These are phyloP conservation scores for Eupeodes latifasciatus DNA, from an alignment of 2,888 invertebrate genomes.

Conservation along the genomic window DNA sequence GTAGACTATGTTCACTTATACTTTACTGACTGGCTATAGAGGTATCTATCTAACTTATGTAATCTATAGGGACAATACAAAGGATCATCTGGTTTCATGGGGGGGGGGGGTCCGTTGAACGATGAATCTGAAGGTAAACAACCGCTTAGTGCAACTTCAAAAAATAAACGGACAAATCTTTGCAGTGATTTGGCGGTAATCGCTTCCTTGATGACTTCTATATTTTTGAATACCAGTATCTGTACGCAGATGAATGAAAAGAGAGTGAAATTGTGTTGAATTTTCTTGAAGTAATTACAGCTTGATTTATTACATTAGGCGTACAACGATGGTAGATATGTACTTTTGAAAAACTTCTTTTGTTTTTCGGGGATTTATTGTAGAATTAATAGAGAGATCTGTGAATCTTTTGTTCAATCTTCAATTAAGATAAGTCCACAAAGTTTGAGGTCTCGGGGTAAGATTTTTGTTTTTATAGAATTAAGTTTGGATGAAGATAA, in stretches of 20 bases:
- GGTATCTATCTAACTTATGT: no score
- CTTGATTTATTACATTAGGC: conserved; percentile 26
- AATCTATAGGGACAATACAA: conserved; percentile 36
- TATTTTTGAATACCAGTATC: conserved; percentile 4
- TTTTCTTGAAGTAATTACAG: conserved; percentile 29
- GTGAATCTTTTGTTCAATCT: conserved; percentile 18
- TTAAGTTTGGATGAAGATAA: neutral
- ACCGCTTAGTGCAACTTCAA: conserved; percentile 55
- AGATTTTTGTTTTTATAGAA: neutral
- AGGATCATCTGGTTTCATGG: conserved; percentile 52
- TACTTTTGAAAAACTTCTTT: neutral
- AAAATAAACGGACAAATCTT: conserved; percentile 26
- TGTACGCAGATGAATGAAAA: neutral
- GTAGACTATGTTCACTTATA: conserved; percentile 16
- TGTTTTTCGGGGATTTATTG: conserved; percentile 23
- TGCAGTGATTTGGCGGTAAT: conserved; percentile 38
- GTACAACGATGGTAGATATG: neutral
- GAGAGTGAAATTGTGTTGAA: conserved; percentile 35
- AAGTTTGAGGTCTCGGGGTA: neutral
- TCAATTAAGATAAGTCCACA: conserved; percentile 13
- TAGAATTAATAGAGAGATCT: neutral
- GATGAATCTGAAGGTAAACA: conserved; percentile 37
- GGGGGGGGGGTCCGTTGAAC: neutral
- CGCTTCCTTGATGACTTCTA: conserved; percentile 31
- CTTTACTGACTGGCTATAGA: neutral